Base-by-base conservation (phyloP, 2,113 vertebrate species). In the Phocoena sinus region DNA sequence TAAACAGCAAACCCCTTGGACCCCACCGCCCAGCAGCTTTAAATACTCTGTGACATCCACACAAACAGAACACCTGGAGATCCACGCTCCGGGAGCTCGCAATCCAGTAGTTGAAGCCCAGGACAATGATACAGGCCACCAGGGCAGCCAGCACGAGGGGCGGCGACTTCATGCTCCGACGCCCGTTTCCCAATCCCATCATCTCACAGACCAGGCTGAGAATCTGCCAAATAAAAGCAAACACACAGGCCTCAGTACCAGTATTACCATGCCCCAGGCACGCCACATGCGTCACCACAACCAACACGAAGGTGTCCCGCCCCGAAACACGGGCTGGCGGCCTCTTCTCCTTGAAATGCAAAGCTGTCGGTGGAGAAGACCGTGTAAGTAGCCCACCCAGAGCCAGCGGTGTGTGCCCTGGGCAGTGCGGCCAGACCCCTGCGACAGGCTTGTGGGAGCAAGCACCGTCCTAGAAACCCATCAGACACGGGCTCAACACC, bases 61-160 rank as follows among this genome's bases (percentile, higher is more conserved):
- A 70, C 20, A 36, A 33, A 58, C 89, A 6, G 0, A 3, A 38
- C 96, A 99, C 99, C 99, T 99, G 99, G 47, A 99, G 98, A 88
- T 99, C 99, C 93, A 99, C 73, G 10, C 99, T 99, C 92, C 99
- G 99, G 28, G 99, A 99, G 98, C 99, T 99, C 6, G 99, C 99
- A 21, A 99, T 98, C 99, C 99, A 99, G 98, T 99, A 99, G 98
- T 99, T 99, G 98, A 99, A 99, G 80, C 99, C 99, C 95, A 99
- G 86, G 96, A 99, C 98, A 3, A 99, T 97, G 89, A 99, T 89
- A 71, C 99, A 99, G 0, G 99, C 99, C 76, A 99, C 98, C 0
- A 99, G 98, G 0, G 99, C 99, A 0, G 99, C 99, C 83, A 99
- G 97, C 17, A 99, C 96, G 0, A 99, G 98, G 70, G 99, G 99